Base-by-base conservation (phyloP, 2,113 vertebrate genomes). In the Anser brachyrhynchus region DNA sequence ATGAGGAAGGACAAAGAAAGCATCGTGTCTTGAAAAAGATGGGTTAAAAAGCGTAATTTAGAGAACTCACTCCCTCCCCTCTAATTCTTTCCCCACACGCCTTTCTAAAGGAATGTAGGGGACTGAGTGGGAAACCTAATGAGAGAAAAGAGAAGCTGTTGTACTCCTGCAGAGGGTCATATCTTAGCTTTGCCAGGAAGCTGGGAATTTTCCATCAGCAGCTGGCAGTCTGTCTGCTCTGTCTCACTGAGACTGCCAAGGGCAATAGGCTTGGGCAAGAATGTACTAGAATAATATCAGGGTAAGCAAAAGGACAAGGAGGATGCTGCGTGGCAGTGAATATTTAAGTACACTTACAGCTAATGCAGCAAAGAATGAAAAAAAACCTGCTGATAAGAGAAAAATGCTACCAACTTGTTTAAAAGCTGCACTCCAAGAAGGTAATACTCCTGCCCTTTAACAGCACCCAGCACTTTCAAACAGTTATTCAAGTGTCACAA, bases 171-270 rank as follows among this genome's bases (percentile, higher is more conserved):
- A 94, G 37, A 79, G 84, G 65, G 41, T 75, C 58, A 17, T 19
- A 77, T 26, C 69, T 23, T 7, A 21, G 66, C 92, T 95, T 58
- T 89, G 84, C 84, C 93, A 92, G 19, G 17, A 54, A 89, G 82
- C 84, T 26, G 67, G 79, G 83, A 86, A 96, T 92, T 89, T 86
- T 96, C 90, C 87, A 89, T 87, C 96, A 93, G 92, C 87, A 77
- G n/a, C 81, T 73, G 77, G 66, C 91, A 89, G 81, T n/a, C 87
- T 91, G 62, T 81, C 81, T 94, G 82, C 74, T 91, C 58, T 93
- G 77, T 87, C 73, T 87, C 84, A 66, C 77, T 44, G 70, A 61
- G 71, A 91, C 33, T 84, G 85, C 92, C 94, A 90, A 71, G 61
- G 94, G 82, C 87, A 91, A 89, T 46, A 84, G 74, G 74, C 57